Base-by-base conservation (phyloP, 2,797 vertebrate genomes). In the Enteromius thamalakanensis region DNA sequence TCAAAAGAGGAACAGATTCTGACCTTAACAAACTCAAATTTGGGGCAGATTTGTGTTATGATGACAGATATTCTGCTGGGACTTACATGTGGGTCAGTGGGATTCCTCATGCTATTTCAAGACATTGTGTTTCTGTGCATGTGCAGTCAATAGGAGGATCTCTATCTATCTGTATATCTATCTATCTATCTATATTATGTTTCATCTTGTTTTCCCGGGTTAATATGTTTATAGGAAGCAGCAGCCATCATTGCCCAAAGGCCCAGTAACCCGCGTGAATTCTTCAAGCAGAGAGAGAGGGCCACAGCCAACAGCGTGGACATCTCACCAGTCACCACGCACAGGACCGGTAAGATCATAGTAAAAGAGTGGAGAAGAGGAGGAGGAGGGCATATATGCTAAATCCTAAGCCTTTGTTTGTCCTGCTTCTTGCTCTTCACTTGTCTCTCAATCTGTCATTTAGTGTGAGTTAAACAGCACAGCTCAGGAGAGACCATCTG, bases 181-280 rank as follows among this genome's bases (percentile, higher is more conserved):
- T 23, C 55, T 58, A 26, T 58, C 58, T 62, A 15, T 62, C 1
- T 6, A 62, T 29, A 14, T 14, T 62, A 26, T 15, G 2, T 62
- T 64, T 17, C 6, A 64, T 29, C 62, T 64, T 17, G 15, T 32
- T 64, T 32, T 17, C 14, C 58, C 1, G 2, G 29, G 14, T 62
- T 62, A 29, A n/a, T 74, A 26, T 88, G 26, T 76, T 5, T 19
- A 4, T 91, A 99, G 98, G 98, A 99, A 91, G 98, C 98, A 9
- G 97, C 97, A 42, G 97, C 98, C 88, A 98, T 99, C 90, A 99
- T 99, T 1, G 98, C 98, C 80, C 97, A 97, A 93, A 93, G 98
- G 34, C 96, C 96, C 0, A 96, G 96, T 88, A 99, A 99, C 92
- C 98, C 98, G 0, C 93, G 97, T 37, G 98, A 99, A 87, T 99